Evolutionary conservation across 2,113 vertebrate species (phyloP).

Genomic region (Myrmophylax atrothorax): DNA sequence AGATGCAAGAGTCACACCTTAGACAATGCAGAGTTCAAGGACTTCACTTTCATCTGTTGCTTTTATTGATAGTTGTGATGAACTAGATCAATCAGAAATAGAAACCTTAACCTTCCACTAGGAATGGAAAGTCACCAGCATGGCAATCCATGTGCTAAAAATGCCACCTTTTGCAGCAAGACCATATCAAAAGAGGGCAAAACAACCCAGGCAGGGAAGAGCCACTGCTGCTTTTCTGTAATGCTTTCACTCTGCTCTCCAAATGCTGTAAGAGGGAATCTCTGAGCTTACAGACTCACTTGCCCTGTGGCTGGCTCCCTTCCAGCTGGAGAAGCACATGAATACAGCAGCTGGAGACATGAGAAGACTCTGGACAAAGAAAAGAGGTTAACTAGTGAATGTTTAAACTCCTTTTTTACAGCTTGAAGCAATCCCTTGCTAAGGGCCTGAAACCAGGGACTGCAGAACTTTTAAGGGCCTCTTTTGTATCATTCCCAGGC

Average conservation of each 20-base stretch:
- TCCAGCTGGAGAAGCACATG: background rate
- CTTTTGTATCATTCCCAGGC: background rate
- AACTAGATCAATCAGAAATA: background rate
- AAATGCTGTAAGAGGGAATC: background rate
- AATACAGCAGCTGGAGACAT: background rate
- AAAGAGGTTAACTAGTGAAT: background rate
- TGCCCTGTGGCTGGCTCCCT: background rate
- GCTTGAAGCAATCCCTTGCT: background rate
- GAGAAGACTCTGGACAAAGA: background rate
- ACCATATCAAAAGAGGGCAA: background rate
- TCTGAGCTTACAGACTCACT: background rate
- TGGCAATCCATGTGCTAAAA: background rate
- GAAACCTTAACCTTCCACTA: background rate
- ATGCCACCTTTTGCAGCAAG: background rate
- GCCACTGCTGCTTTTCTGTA: background rate
- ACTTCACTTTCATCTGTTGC: background rate
- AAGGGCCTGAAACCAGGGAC: background rate
- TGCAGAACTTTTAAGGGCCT: background rate
- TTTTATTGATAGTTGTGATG: background rate
- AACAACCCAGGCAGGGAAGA: background rate
- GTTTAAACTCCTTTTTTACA: background rate
- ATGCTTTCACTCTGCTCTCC: background rate
- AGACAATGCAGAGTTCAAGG: background rate
- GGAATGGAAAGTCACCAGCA: background rate
- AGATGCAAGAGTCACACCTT: background rate